phyloP scores from a whole-genome alignment of 2,888 invertebrate species.

The Cerceris rybyensis region DNA sequence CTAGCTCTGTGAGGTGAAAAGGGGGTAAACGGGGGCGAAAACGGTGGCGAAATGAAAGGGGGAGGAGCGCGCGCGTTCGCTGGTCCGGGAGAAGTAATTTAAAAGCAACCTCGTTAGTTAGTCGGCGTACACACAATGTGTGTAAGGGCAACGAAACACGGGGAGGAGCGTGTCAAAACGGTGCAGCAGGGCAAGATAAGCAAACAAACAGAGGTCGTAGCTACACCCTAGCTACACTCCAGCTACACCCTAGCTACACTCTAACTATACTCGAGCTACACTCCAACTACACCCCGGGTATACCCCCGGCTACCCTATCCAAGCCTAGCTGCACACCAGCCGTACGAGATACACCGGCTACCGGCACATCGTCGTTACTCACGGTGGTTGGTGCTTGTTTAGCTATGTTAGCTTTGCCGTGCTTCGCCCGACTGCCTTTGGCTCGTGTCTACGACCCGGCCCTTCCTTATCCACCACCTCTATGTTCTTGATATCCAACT shows the following conservation, averaged over 20 bases:
- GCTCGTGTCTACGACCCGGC: constrained; percentile 43
- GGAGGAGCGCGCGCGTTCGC: background rate
- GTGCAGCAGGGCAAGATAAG: constrained; percentile 16
- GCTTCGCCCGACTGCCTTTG: constrained; percentile 43
- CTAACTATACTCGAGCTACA: too few relatives aligned
- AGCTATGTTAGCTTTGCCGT: constrained; percentile 63
- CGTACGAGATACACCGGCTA: background rate
- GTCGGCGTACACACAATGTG: constrained; percentile 1
- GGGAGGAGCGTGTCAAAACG: constrained; percentile 41
- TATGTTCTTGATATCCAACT: constrained; percentile 23
- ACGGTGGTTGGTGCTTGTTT: constrained; percentile 62
- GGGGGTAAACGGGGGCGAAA: background rate
- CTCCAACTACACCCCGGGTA: too few relatives aligned
- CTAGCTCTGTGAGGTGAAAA: background rate
- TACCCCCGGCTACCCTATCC: too few relatives aligned
- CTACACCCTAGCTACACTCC: constrained; percentile 24
- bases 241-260: too few relatives aligned
- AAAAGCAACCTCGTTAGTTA: constrained; percentile 58
- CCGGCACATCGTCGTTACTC: constrained; percentile 58
- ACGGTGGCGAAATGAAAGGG: background rate
- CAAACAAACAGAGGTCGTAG: constrained; percentile 55
- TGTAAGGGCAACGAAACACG: constrained; percentile 26
- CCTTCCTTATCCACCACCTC: constrained; percentile 52
- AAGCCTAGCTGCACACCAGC: too few relatives aligned
- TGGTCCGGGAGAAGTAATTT: constrained; percentile 39